These are phyloP conservation scores for Patiria miniata DNA, from an alignment of 35 echinoderm and acorn worm genomes.

Conservation along the genomic window DNA sequence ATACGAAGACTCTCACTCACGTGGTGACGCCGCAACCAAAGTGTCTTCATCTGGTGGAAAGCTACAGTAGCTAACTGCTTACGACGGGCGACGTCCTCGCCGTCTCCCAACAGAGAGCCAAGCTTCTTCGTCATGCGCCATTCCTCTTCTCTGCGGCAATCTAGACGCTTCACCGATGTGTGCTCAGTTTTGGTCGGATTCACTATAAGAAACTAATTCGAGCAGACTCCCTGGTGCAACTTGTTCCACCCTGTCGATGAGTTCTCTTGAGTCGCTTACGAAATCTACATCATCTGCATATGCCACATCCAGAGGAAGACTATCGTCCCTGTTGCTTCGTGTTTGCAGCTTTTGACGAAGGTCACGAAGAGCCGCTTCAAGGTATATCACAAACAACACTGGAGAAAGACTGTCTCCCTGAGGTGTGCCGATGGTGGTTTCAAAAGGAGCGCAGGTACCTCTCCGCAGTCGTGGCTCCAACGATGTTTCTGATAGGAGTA, in stretches of 20 bases:
- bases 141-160: neutral
- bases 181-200: neutral
- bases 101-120: too few relatives aligned
- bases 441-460: neutral
- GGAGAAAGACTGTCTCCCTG: too few relatives aligned
- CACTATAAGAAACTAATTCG: neutral
- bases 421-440: too few relatives aligned
- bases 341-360: conserved; percentile 16
- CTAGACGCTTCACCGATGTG: conserved; percentile 7
- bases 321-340: neutral
- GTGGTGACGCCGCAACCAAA: neutral
- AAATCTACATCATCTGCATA: too few relatives aligned
- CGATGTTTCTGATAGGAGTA: neutral
- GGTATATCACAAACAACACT: conserved; percentile 1
- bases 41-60: conserved; percentile 7
- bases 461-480: neutral
- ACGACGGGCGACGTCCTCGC: neutral
- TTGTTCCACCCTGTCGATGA: conserved; percentile 5
- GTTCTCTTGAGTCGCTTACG: neutral
- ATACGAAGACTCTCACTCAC: conserved; percentile 4
- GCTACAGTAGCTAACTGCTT: conserved; percentile 8
- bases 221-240: conserved; percentile 1
- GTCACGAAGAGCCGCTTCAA: neutral
- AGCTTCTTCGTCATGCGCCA: neutral
- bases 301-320: too few relatives aligned